A percentile compares a stretch with the other conserved stretches of the same genome.
Evolutionary conservation across 2,113 vertebrate genomes (phyloP).

Genomic region (Campylomormyrus tamandua): DNA sequence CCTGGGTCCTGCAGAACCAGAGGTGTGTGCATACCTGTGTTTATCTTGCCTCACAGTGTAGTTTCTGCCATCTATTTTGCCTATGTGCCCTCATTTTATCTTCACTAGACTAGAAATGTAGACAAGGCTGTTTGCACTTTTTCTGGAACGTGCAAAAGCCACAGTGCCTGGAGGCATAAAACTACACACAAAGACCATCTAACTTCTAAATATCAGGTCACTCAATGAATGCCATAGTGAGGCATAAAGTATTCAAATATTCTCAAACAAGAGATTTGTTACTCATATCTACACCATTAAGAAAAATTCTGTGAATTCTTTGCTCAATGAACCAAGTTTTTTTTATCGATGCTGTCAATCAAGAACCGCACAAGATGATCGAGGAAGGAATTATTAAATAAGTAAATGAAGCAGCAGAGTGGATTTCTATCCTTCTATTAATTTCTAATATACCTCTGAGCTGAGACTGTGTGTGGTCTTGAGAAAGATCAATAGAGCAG

Average conservation of each 20-base stretch:
- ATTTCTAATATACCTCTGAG: background rate
- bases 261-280: background rate
- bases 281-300: background rate
- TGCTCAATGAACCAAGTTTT: background rate
- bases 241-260: background rate
- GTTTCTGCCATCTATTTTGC: background rate
- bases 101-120: background rate
- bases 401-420: background rate
- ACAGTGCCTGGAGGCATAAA: background rate
- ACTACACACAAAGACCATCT: background rate
- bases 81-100: background rate
- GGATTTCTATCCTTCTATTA: background rate
- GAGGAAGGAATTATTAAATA: background rate
- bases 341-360: background rate
- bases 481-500: background rate
- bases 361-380: background rate
- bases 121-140: background rate
- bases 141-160: background rate
- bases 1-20: background rate
- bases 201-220: background rate
- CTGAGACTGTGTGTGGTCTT: background rate
- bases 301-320: background rate
- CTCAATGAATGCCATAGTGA: background rate
- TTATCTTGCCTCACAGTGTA: background rate
- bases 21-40: background rate